Evolutionary conservation across 1,140 invertebrate genomes (phyloP).

Genomic region (Drosophila baimaii): DNA sequence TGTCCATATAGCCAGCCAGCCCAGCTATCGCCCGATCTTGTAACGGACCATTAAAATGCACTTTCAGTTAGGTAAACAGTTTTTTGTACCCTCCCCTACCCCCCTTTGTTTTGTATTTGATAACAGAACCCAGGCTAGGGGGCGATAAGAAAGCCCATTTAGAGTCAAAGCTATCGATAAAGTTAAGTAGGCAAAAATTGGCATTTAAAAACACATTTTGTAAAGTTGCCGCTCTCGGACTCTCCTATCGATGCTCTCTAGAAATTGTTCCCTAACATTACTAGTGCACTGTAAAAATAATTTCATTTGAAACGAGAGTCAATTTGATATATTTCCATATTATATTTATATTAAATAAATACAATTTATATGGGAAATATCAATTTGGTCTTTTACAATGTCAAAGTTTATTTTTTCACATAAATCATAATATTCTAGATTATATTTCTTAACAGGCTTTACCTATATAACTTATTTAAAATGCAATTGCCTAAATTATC

Average conservation of each 20-base stretch:
- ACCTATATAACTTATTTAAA: too few relatives aligned
- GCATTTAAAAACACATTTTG: slow-evolving; percentile 61
- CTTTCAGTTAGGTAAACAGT: slow-evolving; percentile 27
- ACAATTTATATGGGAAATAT: not conserved
- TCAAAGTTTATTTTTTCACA: not conserved
- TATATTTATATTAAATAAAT: too few relatives aligned
- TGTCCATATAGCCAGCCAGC: slow-evolving; percentile 8
- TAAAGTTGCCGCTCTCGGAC: slow-evolving; percentile 11
- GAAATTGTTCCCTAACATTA: not conserved
- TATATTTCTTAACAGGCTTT: too few relatives aligned
- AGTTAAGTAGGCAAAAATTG: slow-evolving; percentile 49
- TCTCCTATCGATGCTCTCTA: not conserved
- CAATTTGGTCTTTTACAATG: not conserved
- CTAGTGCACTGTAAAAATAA: not conserved
- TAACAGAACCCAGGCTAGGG: slow-evolving; percentile 9
- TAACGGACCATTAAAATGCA: slow-evolving; percentile 46
- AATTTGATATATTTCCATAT: too few relatives aligned
- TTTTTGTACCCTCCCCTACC: not conserved
- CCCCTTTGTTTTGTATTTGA: slow-evolving; percentile 11
- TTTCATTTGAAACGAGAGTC: rapidly evolving
- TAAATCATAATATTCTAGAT: too few relatives aligned
- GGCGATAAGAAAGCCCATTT: slow-evolving; percentile 28
- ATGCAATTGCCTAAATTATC: too few relatives aligned
- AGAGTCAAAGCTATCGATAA: slow-evolving; percentile 60
- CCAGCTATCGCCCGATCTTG: slow-evolving; percentile 18